A percentile compares a stretch with the other conserved stretches of the same genome.
Evolutionary conservation across 2,888 invertebrate genomes (phyloP).

Genomic region (Piscicola geometra): DNA sequence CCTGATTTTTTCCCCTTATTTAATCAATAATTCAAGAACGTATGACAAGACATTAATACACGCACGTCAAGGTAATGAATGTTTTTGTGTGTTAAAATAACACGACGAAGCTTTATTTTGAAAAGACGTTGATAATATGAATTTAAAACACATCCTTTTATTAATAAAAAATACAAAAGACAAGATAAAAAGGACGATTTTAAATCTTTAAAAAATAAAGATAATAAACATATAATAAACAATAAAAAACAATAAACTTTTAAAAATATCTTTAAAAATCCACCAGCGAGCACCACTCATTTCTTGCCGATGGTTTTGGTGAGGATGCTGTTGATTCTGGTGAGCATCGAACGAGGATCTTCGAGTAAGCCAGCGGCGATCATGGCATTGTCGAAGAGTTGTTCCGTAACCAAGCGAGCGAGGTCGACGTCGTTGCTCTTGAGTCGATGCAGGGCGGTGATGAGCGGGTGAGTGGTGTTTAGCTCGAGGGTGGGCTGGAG

Average conservation of each 20-base stretch:
- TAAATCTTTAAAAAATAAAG: not conserved
- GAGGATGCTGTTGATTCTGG: slow-evolving; percentile 79
- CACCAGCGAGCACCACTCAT: too few species aligned
- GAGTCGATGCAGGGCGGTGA: slow-evolving; percentile 77
- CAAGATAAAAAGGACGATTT: not conserved
- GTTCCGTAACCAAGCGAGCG: slow-evolving; percentile 66
- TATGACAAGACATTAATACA: too few species aligned
- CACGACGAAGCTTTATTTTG: too few species aligned
- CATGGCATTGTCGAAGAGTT: slow-evolving; percentile 89
- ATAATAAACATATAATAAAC: not conserved
- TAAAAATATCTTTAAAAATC: slow-evolving; percentile 9
- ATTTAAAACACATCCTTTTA: not conserved
- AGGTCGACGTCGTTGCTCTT: slow-evolving; percentile 71
- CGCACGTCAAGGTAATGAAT: too few species aligned
- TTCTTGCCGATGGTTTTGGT: slow-evolving; percentile 56
- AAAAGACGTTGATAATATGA: too few species aligned
- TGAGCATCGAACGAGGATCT: slow-evolving; percentile 79
- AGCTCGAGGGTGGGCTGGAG: slow-evolving; percentile 88
- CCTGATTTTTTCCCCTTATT: too few species aligned
- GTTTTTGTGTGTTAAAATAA: too few species aligned
- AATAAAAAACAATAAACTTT: not conserved
- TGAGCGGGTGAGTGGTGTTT: slow-evolving; percentile 74
- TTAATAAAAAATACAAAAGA: not conserved
- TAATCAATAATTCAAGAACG: too few species aligned
- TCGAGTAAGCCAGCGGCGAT: slow-evolving; percentile 87